Evolutionary conservation across 2,888 invertebrate species (phyloP), one percentile per base, ranked within the genome.

Genomic region (Andricus curvator): DNA sequence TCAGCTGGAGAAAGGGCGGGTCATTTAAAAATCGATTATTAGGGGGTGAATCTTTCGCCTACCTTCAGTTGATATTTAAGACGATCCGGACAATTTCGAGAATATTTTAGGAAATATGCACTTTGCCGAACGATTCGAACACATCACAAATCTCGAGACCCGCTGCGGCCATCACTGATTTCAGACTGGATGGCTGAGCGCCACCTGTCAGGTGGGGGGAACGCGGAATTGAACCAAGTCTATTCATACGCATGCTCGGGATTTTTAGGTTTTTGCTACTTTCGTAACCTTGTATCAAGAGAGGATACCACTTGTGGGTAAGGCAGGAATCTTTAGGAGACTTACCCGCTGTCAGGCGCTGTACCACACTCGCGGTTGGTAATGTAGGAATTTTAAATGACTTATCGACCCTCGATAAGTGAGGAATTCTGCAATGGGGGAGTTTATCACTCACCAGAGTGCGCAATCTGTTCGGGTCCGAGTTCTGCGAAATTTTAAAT

Each of bases 101-200:
- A 25, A 79, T 78, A 76, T 80, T 85, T 88, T 81, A 83, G 86
- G 84, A 88, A 88, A 88, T 88, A 88, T 85, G 88, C 86, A 79
- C 81, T 79, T 78, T 78, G 81, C 78, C 48, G 70, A 85, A 78
- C 80, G 85, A 86, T 82, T 80, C 80, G 84, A 80, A 87, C 83
- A 84, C 84, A 87, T 85, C 85, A 84, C 86, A 81, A 88, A 85
- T 88, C 88, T 85, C 82, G 84, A 86, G 86, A 84, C 84, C 85
- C 85, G 85, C 51, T 74, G 70, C 88, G 88, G 90, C 90, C 90
- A 90, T 90, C 88, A 90, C 89, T 89, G 89, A 85, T 80, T 83
- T 85, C 83, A 84, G 81, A 84, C 85, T 85, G 89, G 68, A 74
- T 93, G 37, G 94, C 91, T 67, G 95, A 95, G 94, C 67, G 96